Evolutionary conservation across 1,140 invertebrate genomes (phyloP).

Genomic region (Eupristina koningsbergeri): DNA sequence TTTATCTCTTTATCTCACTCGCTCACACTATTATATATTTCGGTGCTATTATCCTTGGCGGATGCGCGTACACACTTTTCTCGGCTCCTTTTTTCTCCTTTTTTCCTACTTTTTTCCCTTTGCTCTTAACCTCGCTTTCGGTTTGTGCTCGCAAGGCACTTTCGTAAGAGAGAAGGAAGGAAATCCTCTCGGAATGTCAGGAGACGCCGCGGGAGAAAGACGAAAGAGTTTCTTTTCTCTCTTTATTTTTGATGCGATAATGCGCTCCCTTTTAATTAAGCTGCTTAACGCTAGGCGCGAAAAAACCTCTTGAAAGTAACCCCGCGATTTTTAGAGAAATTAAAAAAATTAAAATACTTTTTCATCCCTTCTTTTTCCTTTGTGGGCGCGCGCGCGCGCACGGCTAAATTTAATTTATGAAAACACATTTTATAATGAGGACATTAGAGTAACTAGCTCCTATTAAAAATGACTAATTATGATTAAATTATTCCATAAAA

Average conservation of each 20-base stretch:
- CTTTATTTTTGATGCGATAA: conserved; percentile 29
- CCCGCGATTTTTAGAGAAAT: background rate
- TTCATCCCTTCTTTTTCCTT: background rate
- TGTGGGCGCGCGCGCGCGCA: background rate
- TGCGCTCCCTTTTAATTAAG: conserved; percentile 41
- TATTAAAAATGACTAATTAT: too few relatives aligned
- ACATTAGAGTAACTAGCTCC: background rate
- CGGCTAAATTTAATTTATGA: background rate
- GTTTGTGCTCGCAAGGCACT: background rate
- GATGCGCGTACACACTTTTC: background rate
- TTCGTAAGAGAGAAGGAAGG: background rate
- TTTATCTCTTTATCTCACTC: conserved; percentile 45
- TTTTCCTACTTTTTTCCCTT: background rate
- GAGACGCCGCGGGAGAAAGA: background rate
- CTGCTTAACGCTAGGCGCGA: conserved; percentile 32
- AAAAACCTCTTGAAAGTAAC: background rate
- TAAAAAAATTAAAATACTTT: conserved; percentile 10
- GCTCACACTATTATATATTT: background rate
- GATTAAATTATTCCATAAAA: too few relatives aligned
- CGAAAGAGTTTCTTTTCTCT: background rate
- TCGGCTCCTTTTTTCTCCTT: background rate
- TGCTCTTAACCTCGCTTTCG: background rate
- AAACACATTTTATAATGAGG: background rate
- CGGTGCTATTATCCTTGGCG: background rate
- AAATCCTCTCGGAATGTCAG: background rate